Conservation (phyloP, 2,888 invertebrate species). For the Sipunculus nudus region DNA sequence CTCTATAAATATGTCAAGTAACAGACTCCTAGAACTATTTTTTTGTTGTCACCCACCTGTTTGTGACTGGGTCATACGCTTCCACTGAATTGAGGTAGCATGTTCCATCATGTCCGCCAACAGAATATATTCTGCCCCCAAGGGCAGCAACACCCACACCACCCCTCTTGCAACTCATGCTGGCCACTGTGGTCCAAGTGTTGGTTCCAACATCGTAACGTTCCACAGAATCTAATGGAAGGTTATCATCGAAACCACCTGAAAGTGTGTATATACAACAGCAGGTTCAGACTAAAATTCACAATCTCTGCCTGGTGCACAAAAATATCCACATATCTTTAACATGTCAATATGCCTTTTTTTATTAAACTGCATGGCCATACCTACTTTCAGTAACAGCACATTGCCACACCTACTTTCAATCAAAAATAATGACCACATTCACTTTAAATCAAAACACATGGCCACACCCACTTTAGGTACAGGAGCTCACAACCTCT, state of each 20-base stretch:
- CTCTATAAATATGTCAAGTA: too few relatives aligned
- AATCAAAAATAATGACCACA: too few relatives aligned
- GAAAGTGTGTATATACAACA: slow-evolving; percentile 13
- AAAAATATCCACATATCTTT: too few relatives aligned
- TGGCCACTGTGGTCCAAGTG: slow-evolving; percentile 61
- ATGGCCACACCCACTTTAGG: too few relatives aligned
- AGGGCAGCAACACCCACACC: slow-evolving; percentile 67
- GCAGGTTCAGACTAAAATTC: background rate
- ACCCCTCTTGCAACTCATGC: slow-evolving; percentile 64
- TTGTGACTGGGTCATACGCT: slow-evolving; percentile 65
- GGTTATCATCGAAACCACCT: slow-evolving; percentile 70
- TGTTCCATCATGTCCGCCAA: slow-evolving; percentile 69
- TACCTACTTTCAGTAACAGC: too few relatives aligned
- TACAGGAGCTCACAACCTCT: too few relatives aligned
- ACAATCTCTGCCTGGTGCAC: too few relatives aligned
- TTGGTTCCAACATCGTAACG: slow-evolving; percentile 61
- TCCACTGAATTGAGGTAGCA: slow-evolving; percentile 69
- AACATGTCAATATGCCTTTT: too few relatives aligned
- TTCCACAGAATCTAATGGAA: slow-evolving; percentile 68
- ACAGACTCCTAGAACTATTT: too few relatives aligned
- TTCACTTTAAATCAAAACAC: too few relatives aligned
- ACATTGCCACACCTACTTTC: too few relatives aligned
- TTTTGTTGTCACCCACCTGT: slow-evolving; percentile 59
- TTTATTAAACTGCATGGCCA: too few relatives aligned
- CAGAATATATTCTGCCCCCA: slow-evolving; percentile 66